Evolutionary conservation across 2,113 vertebrate species (phyloP).

Genomic region (Mus spicilegus): DNA sequence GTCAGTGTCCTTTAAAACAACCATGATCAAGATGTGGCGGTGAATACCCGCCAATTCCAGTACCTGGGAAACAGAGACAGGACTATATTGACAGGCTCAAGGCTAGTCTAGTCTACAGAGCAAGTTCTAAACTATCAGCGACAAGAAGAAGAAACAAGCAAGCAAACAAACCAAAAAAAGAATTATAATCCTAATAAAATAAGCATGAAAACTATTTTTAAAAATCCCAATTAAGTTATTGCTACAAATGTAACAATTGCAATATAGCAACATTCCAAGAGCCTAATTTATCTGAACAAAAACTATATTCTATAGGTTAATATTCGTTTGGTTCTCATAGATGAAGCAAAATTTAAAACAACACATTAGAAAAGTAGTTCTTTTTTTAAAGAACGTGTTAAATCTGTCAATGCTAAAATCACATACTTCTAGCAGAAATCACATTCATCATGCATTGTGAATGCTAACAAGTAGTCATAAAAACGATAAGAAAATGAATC

Average conservation of each 20-base stretch:
- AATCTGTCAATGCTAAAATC: not conserved
- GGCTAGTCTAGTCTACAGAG: not conserved
- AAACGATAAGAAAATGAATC: not conserved
- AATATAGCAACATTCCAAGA: not conserved
- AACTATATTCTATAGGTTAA: not conserved
- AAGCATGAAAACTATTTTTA: not conserved
- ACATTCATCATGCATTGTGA: not conserved
- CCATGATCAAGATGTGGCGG: not conserved
- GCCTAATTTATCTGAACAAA: not conserved
- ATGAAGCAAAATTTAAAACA: constrained; percentile 13
- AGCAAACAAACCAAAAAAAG: not conserved
- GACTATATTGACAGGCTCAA: not conserved
- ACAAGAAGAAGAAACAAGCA: not conserved
- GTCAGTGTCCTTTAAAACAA: not conserved
- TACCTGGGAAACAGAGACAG: not conserved
- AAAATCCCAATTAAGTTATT: not conserved
- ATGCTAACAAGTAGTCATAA: not conserved
- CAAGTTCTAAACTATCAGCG: not conserved
- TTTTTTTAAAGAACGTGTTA: not conserved
- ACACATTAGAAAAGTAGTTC: not conserved
- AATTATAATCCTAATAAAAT: not conserved
- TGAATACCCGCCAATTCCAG: no score
- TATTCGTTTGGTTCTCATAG: not conserved
- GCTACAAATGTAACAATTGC: constrained; percentile 28
- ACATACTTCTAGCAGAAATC: not conserved